Conservation (phyloP, 2,888 invertebrate genomes). For the Gryllus longicercus region DNA sequence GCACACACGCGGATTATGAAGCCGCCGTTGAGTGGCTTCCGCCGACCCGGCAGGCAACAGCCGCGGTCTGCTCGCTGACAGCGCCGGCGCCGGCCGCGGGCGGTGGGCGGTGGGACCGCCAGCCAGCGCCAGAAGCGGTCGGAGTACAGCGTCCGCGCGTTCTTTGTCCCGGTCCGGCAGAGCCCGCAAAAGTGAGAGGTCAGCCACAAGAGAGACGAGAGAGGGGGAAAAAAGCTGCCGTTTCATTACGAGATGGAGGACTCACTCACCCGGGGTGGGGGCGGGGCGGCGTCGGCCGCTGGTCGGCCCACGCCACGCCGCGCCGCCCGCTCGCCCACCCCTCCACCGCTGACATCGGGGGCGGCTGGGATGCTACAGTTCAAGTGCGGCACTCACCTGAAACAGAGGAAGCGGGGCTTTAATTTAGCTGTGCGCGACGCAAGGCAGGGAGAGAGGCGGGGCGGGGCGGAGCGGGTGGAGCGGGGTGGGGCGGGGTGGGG, state of each 20-base stretch:
- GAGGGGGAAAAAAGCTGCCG: not conserved
- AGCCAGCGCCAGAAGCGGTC: not conserved
- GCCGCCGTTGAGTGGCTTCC: too few relatives aligned
- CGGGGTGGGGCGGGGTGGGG: too few relatives aligned
- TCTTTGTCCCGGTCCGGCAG: not conserved
- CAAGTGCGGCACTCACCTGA: not conserved
- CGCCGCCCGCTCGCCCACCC: too few relatives aligned
- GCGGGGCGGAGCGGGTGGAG: too few relatives aligned
- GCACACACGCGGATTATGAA: too few relatives aligned
- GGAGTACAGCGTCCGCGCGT: not conserved
- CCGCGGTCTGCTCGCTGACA: not conserved
- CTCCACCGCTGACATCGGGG: not conserved
- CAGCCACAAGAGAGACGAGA: not conserved
- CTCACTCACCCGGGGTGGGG: not conserved
- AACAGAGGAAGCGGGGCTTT: not conserved
- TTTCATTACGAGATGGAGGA: constrained; percentile 6
- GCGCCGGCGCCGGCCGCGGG: not conserved
- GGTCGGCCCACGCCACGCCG: too few relatives aligned
- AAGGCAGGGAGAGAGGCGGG: too few relatives aligned
- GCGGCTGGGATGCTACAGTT: not conserved
- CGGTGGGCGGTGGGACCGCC: not conserved
- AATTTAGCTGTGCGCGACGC: not conserved
- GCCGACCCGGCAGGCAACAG: too few relatives aligned
- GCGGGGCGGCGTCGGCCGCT: not conserved
- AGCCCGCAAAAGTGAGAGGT: not conserved